A percentile compares a stretch with the other conserved stretches of the same genome.
Conservation (phyloP, 2,113 vertebrate species). For the Laterallus jamaicensis region DNA sequence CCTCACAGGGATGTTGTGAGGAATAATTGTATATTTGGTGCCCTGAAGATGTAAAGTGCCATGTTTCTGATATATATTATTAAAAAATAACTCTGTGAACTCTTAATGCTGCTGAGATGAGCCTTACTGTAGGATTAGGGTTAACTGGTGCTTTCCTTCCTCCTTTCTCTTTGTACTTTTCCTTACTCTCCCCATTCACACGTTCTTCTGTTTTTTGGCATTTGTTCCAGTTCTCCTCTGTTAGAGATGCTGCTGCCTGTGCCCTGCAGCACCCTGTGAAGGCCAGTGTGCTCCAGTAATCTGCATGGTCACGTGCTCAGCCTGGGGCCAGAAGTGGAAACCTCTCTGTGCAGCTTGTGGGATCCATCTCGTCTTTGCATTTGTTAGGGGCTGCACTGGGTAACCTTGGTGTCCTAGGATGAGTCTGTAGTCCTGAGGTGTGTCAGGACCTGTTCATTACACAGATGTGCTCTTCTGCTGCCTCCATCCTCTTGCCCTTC, state of each 20-base stretch:
- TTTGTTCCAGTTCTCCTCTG: not conserved
- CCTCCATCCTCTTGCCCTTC: not conserved
- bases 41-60: conserved; percentile 42
- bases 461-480: not conserved
- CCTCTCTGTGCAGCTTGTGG: not conserved
- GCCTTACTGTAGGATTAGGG: not conserved
- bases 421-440: not conserved
- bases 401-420: not conserved
- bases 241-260: fast-evolving
- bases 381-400: not conserved
- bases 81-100: not conserved
- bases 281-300: not conserved
- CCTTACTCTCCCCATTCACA: not conserved
- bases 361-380: not conserved
- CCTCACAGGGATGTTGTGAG: conserved; percentile 54
- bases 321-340: not conserved
- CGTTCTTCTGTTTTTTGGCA: not conserved
- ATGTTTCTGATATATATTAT: conserved; percentile 25
- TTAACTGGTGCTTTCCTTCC: not conserved
- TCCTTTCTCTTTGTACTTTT: not conserved
- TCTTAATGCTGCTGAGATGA: not conserved
- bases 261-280: not conserved
- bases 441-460: not conserved
- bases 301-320: not conserved
- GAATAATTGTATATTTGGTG: conserved; percentile 19